Evolutionary conservation across 2,113 vertebrate species (phyloP).

Genomic region (Pithys albifrons): DNA sequence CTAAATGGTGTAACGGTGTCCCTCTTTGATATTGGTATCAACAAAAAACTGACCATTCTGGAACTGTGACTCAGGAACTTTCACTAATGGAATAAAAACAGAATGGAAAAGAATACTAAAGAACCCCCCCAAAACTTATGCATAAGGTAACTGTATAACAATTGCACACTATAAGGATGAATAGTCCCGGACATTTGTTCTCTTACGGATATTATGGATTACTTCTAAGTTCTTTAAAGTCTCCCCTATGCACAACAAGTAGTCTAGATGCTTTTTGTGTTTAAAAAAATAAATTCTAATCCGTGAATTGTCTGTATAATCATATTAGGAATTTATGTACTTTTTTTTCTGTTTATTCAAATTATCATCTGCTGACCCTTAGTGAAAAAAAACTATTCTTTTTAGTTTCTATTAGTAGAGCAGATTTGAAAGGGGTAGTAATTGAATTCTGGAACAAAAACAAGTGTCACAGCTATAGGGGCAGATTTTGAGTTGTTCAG

Average conservation of each 20-base stretch:
- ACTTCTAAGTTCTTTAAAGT: neutral
- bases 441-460: neutral
- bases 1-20: neutral
- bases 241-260: neutral
- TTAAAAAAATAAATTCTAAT: neutral
- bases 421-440: neutral
- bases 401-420: neutral
- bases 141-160: neutral
- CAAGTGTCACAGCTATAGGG: neutral
- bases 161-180: neutral
- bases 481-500: neutral
- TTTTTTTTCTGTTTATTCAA: neutral
- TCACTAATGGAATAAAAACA: neutral
- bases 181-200: neutral
- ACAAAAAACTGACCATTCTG: neutral
- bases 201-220: neutral
- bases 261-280: neutral
- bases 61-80: neutral
- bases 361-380: neutral
- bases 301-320: neutral
- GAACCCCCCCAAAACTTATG: neutral
- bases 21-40: neutral
- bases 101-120: neutral
- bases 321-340: neutral
- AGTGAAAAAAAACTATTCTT: neutral